These are phyloP conservation scores for Galerucella pusilla DNA, from an alignment of 2,888 invertebrate genomes.

Conservation along the genomic window DNA sequence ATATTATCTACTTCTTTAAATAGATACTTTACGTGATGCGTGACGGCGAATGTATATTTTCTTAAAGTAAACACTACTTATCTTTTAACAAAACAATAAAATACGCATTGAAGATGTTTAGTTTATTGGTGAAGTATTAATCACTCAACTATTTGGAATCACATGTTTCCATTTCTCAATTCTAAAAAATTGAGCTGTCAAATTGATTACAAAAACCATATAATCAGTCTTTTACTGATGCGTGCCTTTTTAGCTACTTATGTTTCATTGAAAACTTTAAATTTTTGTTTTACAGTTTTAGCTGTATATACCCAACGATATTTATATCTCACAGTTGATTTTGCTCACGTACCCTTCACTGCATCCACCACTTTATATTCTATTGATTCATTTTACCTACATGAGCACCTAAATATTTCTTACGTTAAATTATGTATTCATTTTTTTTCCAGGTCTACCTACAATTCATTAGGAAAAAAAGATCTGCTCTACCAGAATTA, in stretches of 20 bases:
- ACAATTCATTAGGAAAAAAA: too few species aligned
- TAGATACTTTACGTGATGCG: neutral
- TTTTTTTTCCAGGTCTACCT: too few species aligned
- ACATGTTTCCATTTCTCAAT: neutral
- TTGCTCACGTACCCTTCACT: too few species aligned
- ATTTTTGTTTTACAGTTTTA: too few species aligned
- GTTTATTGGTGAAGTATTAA: neutral
- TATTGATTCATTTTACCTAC: too few species aligned
- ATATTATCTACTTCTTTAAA: neutral
- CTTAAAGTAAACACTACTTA: neutral
- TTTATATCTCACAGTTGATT: too few species aligned
- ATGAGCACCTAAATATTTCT: too few species aligned
- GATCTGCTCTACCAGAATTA: too few species aligned
- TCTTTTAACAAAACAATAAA: slow-evolving; percentile 1
- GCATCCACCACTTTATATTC: too few species aligned
- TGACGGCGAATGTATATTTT: neutral
- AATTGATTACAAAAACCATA: neutral
- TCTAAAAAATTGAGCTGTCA: neutral
- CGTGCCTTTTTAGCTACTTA: neutral
- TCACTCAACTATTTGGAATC: neutral
- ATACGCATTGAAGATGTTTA: neutral
- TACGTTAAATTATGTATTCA: too few species aligned
- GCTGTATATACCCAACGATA: too few species aligned
- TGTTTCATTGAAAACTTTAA: neutral
- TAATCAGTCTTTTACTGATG: too few species aligned